Conservation (phyloP, 2,113 vertebrate species). For the Ceyx cyanopectus region DNA sequence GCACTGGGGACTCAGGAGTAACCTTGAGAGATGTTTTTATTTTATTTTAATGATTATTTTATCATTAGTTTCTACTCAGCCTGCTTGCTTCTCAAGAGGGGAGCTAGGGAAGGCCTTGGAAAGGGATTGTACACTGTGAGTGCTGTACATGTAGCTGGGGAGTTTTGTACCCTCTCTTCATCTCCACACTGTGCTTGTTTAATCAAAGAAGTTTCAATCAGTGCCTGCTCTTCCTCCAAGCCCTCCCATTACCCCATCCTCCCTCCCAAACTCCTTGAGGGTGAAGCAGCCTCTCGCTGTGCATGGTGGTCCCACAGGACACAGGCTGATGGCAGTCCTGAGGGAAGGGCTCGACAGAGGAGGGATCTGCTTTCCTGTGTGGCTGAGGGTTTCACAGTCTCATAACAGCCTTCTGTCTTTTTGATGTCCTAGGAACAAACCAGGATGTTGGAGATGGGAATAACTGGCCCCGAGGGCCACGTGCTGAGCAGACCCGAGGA, state of each 20-base stretch:
- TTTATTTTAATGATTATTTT: neutral
- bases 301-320: neutral
- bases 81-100: neutral
- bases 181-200: neutral
- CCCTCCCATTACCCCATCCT: neutral
- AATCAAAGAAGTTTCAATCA: neutral
- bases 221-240: neutral
- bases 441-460: constrained; percentile 95
- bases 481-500: constrained; percentile 96
- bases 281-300: neutral
- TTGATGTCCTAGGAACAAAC: constrained; percentile 84
- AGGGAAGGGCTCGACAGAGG: neutral
- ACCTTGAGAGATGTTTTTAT: neutral
- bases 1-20: neutral
- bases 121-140: neutral
- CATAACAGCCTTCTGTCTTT: neutral
- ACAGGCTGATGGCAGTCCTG: neutral
- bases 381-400: neutral
- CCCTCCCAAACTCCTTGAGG: neutral
- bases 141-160: neutral
- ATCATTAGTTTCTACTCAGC: neutral
- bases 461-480: constrained; percentile 94
- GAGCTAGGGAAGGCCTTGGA: neutral
- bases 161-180: neutral
- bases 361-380: neutral